phyloP scores from a whole-genome alignment of 2,888 invertebrate genomes.

The Drosophila tripunctata region DNA sequence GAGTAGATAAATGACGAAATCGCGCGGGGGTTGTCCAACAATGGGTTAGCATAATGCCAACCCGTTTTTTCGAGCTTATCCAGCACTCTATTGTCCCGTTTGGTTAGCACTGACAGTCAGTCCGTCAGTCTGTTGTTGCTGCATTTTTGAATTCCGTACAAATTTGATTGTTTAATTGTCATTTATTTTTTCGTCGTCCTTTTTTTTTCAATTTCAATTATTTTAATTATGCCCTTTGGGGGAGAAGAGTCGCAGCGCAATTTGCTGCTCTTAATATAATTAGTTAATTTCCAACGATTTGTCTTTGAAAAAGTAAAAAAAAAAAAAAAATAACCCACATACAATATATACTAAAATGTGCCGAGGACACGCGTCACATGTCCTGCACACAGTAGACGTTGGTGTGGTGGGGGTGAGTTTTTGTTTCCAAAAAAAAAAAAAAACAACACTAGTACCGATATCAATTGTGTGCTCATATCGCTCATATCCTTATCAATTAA shows the following conservation, averaged over 20 bases:
- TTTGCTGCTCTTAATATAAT: constrained; percentile 53
- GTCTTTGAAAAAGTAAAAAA: constrained; percentile 53
- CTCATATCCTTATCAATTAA: constrained; percentile 34
- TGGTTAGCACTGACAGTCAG: constrained; percentile 17
- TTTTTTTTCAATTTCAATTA: constrained; percentile 61
- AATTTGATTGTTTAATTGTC: constrained; percentile 73
- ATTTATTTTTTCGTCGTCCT: constrained; percentile 38
- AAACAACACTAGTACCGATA: too few species aligned
- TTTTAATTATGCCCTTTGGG: constrained; percentile 60
- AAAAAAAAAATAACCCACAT: constrained; percentile 49
- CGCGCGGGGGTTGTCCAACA: constrained; percentile 46
- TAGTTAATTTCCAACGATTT: constrained; percentile 75
- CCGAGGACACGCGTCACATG: constrained; percentile 62
- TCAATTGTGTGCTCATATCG: constrained; percentile 29
- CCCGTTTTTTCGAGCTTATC: constrained; percentile 49
- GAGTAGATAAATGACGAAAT: background rate
- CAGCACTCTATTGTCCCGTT: constrained; percentile 41
- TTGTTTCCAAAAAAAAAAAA: background rate
- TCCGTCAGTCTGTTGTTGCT: constrained; percentile 20
- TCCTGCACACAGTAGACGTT: constrained; percentile 6
- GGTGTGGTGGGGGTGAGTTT: constrained; percentile 23
- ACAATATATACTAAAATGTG: constrained; percentile 49
- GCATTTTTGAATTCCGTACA: constrained; percentile 61
- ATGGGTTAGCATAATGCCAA: constrained; percentile 39
- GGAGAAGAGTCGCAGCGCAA: constrained; percentile 20